Evolutionary conservation across 2,113 vertebrate genomes (phyloP), one percentile per base, ranked within the genome.

Genomic region (Oriolus oriolus): DNA sequence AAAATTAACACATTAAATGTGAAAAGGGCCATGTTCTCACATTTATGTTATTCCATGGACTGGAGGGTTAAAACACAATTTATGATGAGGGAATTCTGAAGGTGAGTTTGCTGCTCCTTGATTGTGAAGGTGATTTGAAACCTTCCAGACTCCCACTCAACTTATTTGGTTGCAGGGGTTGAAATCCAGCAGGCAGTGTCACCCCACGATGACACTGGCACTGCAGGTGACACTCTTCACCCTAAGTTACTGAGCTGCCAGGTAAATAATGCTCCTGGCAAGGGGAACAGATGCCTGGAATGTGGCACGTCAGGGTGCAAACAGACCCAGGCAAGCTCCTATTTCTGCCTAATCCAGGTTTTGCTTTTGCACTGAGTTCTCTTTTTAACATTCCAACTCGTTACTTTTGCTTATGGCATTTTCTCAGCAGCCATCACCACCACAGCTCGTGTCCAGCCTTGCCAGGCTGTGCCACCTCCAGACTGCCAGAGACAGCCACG

Each of bases 371-470:
- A 2, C 3, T 0, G 1, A 42, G 28, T 71, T 41, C 5, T 74
- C 52, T 47, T 65, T 52, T 74, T 24, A 57, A 42, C 44, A 56
- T 28, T 78, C 56, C 8, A 63, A 44, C n/a, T 60, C 6, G 5
- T 14, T 61, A 14, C 16, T 78, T 84, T 14, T 20, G 54, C 45
- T 83, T 3, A 4, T 30, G 84, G 87, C 57, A 33, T 64, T 49
- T 89, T 93, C 81, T 79, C 84, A 96, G 80, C 69, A 89, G 69
- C 44, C 69, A 56, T 79, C 81, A 73, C 22, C 68, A 57, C 33
- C 71, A 35, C 53, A 57, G 18, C 79, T 65, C 19, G 3, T 27
- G 79, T 33, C 92, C 93, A 78, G 84, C 80, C 87, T 12, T 24
- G 53, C 82, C 84, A 65, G 71, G 71, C 86, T 77, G 75, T 12